Conservation (phyloP, 2,797 vertebrate species). For the Takifugu rubripes region DNA sequence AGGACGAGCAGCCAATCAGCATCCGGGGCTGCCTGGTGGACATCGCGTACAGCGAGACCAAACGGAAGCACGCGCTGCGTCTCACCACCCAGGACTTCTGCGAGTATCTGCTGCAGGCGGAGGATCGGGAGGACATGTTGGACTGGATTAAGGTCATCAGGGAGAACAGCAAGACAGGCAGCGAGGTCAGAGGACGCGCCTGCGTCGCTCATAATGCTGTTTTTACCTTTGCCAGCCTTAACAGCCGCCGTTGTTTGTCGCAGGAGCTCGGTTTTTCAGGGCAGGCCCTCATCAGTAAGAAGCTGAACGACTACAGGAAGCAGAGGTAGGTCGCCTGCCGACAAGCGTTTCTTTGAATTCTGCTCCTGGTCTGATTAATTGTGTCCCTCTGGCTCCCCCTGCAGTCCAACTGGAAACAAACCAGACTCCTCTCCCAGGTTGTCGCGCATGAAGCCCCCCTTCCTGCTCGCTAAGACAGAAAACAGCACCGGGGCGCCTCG, state of each 20-base stretch:
- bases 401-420: slow-evolving; percentile 85
- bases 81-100: slow-evolving; percentile 99
- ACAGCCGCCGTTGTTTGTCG: slow-evolving; percentile 20
- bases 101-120: slow-evolving; percentile 99
- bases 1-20: slow-evolving; percentile 94
- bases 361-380: background rate
- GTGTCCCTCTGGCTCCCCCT: slow-evolving; percentile 42
- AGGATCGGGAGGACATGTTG: slow-evolving; percentile 98
- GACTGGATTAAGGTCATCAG: slow-evolving; percentile 95
- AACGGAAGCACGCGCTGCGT: slow-evolving; percentile 92
- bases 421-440: slow-evolving; percentile 91
- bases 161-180: slow-evolving; percentile 95
- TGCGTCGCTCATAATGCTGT: background rate
- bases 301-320: slow-evolving; percentile 96
- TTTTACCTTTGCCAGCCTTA: background rate
- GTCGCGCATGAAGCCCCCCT: slow-evolving; percentile 84
- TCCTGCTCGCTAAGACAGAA: slow-evolving; percentile 80
- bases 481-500: slow-evolving; percentile 74
- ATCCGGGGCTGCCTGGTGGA: slow-evolving; percentile 96
- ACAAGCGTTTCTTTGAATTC: background rate
- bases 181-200: slow-evolving; percentile 81
- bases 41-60: slow-evolving; percentile 98
- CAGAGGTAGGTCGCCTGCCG: slow-evolving; percentile 77
- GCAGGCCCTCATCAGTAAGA: slow-evolving; percentile 96
- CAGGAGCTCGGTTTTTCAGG: slow-evolving; percentile 92